Base-by-base conservation (phyloP, 1,140 invertebrate genomes). In the Lepidotrigona ventralis region DNA sequence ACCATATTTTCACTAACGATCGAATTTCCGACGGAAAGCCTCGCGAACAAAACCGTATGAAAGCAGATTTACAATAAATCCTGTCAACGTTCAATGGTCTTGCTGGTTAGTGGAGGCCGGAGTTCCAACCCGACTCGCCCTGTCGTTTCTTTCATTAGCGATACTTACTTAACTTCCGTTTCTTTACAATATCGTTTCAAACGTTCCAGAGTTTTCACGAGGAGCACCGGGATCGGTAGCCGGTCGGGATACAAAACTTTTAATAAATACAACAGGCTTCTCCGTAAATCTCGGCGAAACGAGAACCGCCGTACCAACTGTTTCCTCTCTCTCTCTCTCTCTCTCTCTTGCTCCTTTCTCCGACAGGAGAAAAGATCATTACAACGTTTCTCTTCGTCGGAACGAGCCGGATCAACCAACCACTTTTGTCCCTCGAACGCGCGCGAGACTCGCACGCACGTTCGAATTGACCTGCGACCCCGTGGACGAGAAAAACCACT, bases 261-360 rank as follows among this genome's bases (percentile, higher is more conserved):
- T 74, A 84, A 84, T 81, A 84, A 84, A 84, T 81, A 84, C 71
- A 74, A 74, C 83, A 86, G 84, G 85, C 86, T 81, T 86, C 88
- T 85, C 39, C 85, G 86, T 89, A 89, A 88, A 88, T 88, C 88
- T 89, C 82, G 64, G 75, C 85, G 85, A 89, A 85, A 89, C 87
- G 89, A 88, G 86, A 88, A 88, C 80, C 86, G 46, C 80, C 82
- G 79, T 85, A 86, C 85, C 82, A 80, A 39, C 88, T 80, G 85
- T 85, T 85, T 87, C 82, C 85, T 85, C 85, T 76, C 76, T 80
- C 78, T 83, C 84, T 86, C 81, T 83, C 85, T 75, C 78, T 79
- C 79, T 83, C 76, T 80, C 85, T 79, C 85, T 85, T 78, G 70
- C 81, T 84, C 77, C 70, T 87, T 85, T 86, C 84, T 86, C 71